phyloP scores from a whole-genome alignment of 2,113 vertebrate genomes.

The Sander vitreus region DNA sequence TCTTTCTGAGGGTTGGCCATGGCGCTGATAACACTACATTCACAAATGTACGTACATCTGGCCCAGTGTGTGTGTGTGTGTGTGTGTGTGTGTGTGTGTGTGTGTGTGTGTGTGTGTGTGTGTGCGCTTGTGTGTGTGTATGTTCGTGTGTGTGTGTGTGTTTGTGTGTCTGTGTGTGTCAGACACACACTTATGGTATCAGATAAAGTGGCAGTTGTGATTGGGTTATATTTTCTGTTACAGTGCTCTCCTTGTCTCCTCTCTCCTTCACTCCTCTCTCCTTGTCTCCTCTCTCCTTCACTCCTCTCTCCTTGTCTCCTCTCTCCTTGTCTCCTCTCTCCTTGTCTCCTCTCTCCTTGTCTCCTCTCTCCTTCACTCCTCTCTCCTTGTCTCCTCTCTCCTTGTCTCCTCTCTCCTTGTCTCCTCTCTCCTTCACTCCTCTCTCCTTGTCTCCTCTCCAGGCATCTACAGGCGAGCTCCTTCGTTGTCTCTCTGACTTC shows the following conservation, averaged over 20 bases:
- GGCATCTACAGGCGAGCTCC: constrained; percentile 93
- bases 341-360: not conserved
- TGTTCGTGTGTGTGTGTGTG: too few relatives aligned
- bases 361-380: not conserved
- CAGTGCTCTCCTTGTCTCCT: not conserved
- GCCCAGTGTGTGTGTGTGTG: too few relatives aligned
- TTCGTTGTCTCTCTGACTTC: constrained; percentile 93
- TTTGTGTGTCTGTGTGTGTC: too few relatives aligned
- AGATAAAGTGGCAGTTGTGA: too few relatives aligned
- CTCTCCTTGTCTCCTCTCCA: constrained; percentile 42
- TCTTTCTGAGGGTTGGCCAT: too few relatives aligned
- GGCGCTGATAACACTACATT: too few relatives aligned
- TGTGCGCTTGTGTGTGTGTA: too few relatives aligned
- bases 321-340: not conserved
- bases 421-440: not conserved
- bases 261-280: not conserved
- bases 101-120: too few relatives aligned
- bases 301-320: not conserved
- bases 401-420: not conserved
- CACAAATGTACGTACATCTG: too few relatives aligned
- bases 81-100: too few relatives aligned
- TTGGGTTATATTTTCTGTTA: not conserved
- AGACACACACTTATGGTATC: too few relatives aligned
- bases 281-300: not conserved
- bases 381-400: not conserved